A percentile compares a stretch with the other conserved stretches of the same genome.
These are phyloP conservation scores for Zoanthus solanderi DNA, from an alignment of 92 coral and sea anemone genomes.

Conservation along the genomic window DNA sequence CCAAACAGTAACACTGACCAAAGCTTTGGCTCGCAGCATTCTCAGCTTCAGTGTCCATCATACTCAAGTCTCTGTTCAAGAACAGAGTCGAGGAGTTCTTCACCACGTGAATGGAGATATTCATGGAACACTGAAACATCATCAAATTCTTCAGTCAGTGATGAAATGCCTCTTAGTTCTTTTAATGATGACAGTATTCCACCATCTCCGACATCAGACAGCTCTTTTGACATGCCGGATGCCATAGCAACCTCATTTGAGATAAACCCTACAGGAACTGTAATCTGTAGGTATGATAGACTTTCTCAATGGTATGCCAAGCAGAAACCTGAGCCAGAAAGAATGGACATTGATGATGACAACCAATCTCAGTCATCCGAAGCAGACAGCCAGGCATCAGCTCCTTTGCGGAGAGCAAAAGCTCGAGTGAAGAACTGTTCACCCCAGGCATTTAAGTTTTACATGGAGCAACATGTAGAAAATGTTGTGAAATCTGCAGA, in stretches of 20 bases:
- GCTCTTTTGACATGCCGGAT: constrained; percentile 69
- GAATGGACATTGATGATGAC: constrained; percentile 81
- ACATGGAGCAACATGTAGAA: constrained; percentile 95
- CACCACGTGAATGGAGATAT: constrained; percentile 73
- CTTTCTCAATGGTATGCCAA: constrained; percentile 35
- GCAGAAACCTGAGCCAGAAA: constrained; percentile 47
- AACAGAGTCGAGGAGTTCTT: constrained; percentile 57
- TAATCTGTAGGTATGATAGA: constrained; percentile 71
- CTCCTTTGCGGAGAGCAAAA: constrained; percentile 50
- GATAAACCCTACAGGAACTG: constrained; percentile 80
- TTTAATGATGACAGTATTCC: constrained; percentile 82
- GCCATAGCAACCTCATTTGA: constrained; percentile 68
- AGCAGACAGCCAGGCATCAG: constrained; percentile 61
- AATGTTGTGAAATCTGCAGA: constrained; percentile 82
- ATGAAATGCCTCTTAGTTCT: constrained; percentile 85
- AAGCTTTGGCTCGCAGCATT: constrained; percentile 47
- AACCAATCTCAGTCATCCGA: constrained; percentile 58
- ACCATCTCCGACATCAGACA: constrained; percentile 83
- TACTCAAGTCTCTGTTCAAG: constrained; percentile 37
- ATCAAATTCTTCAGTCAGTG: constrained; percentile 88
- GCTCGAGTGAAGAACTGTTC: constrained; percentile 78
- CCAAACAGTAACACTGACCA: constrained; percentile 62
- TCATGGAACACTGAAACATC: constrained; percentile 94
- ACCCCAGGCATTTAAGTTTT: constrained; percentile 95
- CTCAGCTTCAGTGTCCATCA: constrained; percentile 45